phyloP scores from a whole-genome alignment of 1,140 invertebrate genomes.

The Ceratoteleas bidentatus region DNA sequence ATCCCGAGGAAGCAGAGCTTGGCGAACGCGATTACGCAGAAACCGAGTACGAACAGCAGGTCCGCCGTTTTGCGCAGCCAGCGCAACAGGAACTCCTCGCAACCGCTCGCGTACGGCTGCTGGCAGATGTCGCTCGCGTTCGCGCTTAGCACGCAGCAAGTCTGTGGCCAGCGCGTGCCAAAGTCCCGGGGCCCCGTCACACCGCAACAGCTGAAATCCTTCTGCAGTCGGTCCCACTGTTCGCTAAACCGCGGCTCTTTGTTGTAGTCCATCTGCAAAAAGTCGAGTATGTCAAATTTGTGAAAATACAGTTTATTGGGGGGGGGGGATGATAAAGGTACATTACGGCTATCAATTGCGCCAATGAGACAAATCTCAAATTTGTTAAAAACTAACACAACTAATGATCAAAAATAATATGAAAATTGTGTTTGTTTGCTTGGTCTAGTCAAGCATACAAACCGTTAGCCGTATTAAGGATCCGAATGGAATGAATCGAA shows the following conservation, averaged over 20 bases:
- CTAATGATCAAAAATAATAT: too few species aligned
- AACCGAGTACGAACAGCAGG: conserved; percentile 91
- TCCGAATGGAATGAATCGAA: too few species aligned
- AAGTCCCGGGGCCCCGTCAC: conserved; percentile 87
- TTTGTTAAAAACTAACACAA: too few species aligned
- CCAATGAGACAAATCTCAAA: too few species aligned
- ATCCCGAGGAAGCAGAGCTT: conserved; percentile 95
- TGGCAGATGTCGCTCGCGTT: conserved; percentile 75
- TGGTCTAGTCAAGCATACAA: too few species aligned
- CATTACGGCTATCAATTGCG: too few species aligned
- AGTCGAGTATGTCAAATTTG: conserved; percentile 11
- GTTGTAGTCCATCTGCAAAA: conserved; percentile 85
- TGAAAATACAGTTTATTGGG: too few species aligned
- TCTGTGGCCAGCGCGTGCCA: conserved; percentile 77
- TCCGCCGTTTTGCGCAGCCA: conserved; percentile 91
- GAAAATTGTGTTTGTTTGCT: too few species aligned
- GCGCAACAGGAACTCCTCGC: conserved; percentile 85
- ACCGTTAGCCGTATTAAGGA: too few species aligned
- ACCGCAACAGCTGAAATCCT: conserved; percentile 90
- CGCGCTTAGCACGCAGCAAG: conserved; percentile 79
- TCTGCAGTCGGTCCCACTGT: conserved; percentile 91
- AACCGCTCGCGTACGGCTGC: conserved; percentile 82
- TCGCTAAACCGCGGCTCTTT: conserved; percentile 87
- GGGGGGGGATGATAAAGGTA: too few species aligned
- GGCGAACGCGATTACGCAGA: conserved; percentile 94